These are phyloP conservation scores for Paracentrotus lividus DNA, from an alignment of 53 echinoderm and acorn worm genomes.

Conservation along the genomic window DNA sequence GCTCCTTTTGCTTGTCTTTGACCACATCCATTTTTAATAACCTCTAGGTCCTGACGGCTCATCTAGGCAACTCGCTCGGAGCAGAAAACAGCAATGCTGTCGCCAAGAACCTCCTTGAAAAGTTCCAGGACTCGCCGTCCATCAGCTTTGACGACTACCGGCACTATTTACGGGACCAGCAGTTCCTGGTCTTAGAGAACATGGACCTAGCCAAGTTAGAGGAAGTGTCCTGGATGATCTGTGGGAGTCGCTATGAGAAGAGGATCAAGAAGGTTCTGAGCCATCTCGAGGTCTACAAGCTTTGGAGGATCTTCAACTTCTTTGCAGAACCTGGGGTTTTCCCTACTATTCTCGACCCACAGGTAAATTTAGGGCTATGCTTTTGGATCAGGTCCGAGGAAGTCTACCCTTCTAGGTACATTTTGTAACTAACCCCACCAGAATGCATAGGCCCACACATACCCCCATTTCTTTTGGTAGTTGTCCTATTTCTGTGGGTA, in stretches of 20 bases:
- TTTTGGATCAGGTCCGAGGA: too few species aligned
- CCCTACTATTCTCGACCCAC: conserved; percentile 62
- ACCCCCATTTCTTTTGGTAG: too few species aligned
- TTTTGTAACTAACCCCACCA: too few species aligned
- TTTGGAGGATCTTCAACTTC: conserved; percentile 96
- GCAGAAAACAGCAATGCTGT: conserved; percentile 74
- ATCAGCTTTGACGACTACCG: conserved; percentile 84
- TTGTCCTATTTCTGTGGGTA: too few species aligned
- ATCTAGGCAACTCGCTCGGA: conserved; percentile 83
- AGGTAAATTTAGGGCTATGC: too few species aligned
- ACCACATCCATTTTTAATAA: not conserved
- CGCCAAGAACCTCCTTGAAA: conserved; percentile 71
- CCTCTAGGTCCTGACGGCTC: not conserved
- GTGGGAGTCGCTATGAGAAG: conserved; percentile 72
- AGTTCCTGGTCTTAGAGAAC: conserved; percentile 79
- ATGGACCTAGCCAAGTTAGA: conserved; percentile 87
- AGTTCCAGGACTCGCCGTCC: conserved; percentile 43
- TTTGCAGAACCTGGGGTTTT: conserved; percentile 81
- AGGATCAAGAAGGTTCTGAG: conserved; percentile 70
- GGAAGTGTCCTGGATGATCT: conserved; percentile 86
- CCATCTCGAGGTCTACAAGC: conserved; percentile 69
- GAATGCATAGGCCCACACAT: too few species aligned
- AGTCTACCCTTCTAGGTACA: too few species aligned
- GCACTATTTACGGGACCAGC: conserved; percentile 71
- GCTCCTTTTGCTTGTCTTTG: too few species aligned